phyloP scores from a whole-genome alignment of 2,797 vertebrate species.

The Artibeus jamaicensis region DNA sequence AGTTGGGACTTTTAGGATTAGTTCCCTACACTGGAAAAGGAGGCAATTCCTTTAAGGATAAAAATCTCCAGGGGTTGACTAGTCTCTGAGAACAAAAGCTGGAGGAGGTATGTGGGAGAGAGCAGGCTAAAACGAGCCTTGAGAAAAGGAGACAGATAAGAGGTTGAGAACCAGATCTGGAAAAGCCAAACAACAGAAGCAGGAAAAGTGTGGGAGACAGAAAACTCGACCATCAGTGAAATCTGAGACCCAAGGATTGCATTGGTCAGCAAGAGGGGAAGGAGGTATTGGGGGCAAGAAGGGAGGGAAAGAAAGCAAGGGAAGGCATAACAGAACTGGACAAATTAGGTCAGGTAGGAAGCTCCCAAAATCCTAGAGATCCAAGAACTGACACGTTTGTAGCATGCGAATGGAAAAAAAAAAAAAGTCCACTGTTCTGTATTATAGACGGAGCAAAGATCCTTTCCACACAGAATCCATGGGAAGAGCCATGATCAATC shows the following conservation, averaged over 20 bases:
- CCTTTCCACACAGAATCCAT: background rate
- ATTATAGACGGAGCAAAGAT: background rate
- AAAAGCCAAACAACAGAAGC: slow-evolving; percentile 62
- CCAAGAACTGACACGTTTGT: background rate
- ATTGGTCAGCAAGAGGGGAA: slow-evolving; percentile 64
- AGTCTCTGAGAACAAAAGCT: slow-evolving; percentile 53
- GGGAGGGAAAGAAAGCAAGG: background rate
- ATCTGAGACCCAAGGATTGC: slow-evolving; percentile 72
- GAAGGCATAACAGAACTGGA: background rate
- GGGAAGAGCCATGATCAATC: background rate
- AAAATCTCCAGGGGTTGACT: background rate
- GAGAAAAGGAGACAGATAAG: slow-evolving; percentile 48
- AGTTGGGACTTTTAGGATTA: background rate
- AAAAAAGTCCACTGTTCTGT: background rate
- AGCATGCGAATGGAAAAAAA: background rate
- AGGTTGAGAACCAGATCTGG: slow-evolving; percentile 46
- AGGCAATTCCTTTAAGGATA: background rate
- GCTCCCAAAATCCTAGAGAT: slow-evolving; percentile 13
- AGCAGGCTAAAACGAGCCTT: background rate
- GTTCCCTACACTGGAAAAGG: background rate
- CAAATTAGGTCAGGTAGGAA: slow-evolving; percentile 50
- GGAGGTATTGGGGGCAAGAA: background rate
- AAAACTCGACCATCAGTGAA: slow-evolving; percentile 75
- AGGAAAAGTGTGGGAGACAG: slow-evolving; percentile 76
- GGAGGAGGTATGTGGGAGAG: slow-evolving; percentile 25